These are phyloP conservation scores for Mimumesa dahlbomi DNA, from an alignment of 2,888 invertebrate genomes.

Conservation along the genomic window DNA sequence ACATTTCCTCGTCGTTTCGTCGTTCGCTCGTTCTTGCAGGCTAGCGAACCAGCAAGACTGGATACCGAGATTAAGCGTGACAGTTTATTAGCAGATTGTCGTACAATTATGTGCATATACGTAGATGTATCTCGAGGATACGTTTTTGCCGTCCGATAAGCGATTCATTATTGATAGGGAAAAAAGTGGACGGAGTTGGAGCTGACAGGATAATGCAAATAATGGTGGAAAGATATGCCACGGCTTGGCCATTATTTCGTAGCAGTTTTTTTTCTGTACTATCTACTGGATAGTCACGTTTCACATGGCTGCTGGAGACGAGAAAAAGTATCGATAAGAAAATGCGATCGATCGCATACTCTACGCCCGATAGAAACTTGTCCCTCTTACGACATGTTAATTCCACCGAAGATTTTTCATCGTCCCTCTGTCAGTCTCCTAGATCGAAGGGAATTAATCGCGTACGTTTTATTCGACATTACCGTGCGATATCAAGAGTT, in stretches of 20 bases:
- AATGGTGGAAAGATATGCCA: neutral
- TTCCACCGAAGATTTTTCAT: no score
- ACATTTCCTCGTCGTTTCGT: no score
- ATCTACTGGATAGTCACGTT: neutral
- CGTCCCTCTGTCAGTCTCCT: no score
- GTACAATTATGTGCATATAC: neutral
- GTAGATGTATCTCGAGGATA: no score
- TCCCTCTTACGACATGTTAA: neutral
- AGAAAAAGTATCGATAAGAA: neutral
- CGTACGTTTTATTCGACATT: no score
- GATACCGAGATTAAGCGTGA: neutral
- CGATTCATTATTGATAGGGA: neutral
- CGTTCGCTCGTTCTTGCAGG: no score
- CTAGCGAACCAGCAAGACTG: no score
- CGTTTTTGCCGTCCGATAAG: neutral
- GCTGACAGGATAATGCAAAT: neutral
- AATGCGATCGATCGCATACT: constrained; percentile 1
- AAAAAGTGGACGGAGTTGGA: neutral
- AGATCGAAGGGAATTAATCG: no score
- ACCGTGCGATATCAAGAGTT: no score
- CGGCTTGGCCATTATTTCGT: neutral
- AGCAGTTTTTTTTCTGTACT: neutral
- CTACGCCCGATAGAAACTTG: neutral
- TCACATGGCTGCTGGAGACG: neutral
- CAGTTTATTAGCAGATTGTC: neutral